These are phyloP conservation scores for Podarcis siculus DNA, from an alignment of 2,797 vertebrate species.

Conservation along the genomic window DNA sequence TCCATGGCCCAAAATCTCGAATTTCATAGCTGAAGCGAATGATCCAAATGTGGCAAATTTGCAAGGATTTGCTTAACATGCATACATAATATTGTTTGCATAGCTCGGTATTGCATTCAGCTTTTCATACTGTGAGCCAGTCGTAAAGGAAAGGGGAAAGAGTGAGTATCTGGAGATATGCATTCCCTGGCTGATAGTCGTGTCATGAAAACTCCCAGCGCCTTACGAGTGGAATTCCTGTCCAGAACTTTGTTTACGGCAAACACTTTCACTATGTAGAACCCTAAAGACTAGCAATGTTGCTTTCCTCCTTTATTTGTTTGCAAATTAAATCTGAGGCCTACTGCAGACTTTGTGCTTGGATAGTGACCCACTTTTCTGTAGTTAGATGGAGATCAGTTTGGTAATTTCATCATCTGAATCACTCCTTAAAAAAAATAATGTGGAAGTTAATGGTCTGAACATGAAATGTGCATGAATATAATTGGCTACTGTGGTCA, in stretches of 20 bases:
- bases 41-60: not conserved
- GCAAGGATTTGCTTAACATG: not conserved
- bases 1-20: not conserved
- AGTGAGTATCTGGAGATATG: not conserved
- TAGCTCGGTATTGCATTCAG: not conserved
- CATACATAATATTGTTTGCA: not conserved
- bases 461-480: not conserved
- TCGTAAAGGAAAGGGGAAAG: not conserved
- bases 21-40: not conserved
- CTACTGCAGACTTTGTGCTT: not conserved
- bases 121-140: not conserved
- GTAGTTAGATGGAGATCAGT: not conserved
- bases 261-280: not conserved
- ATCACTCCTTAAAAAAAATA: not conserved
- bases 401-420: not conserved
- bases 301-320: not conserved
- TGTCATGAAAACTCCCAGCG: not conserved
- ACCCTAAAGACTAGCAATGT: not conserved
- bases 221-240: not conserved
- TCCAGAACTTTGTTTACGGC: not conserved
- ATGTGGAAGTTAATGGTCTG: no score
- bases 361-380: not conserved
- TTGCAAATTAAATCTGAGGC: not conserved
- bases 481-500: not conserved
- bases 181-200: not conserved